Evolutionary conservation across 2,797 vertebrate species (phyloP), one percentile per base, ranked within the genome.

Genomic region (Atherinosoma microstoma): DNA sequence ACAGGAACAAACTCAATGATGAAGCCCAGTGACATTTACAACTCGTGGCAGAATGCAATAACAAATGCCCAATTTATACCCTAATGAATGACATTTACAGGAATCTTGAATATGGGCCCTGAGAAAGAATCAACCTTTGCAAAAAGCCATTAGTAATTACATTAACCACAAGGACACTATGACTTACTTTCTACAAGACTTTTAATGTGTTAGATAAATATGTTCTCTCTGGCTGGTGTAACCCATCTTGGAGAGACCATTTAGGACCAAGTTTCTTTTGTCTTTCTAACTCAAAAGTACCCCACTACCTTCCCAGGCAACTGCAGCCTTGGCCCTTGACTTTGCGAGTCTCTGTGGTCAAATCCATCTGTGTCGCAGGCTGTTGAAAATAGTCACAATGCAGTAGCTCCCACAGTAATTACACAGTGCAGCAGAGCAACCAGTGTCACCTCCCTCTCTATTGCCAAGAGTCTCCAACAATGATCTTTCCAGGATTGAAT

Each of bases 371-470:
- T 92, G 92, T 93, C 88, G 77, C 88, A 90, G 91, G 82, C 78
- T 86, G 90, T 94, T 93, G 79, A 92, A 94, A 95, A 93, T 94
- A 94, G 93, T 90, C 92, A 93, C 93, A 94, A 95, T 94, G 85
- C 92, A 92, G 92, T 90, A 87, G 91, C 90, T 89, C 87, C 86
- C 89, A 73, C 84, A 80, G 87, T 95, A 94, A 95, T 95, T 94
- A 92, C 90, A 94, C 91, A 85, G 85, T 90, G 86, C 91, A 90
- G 83, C 67, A 78, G 84, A 93, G 90, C 91, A 94, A 84, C 87
- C 90, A 74, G 90, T 93, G 93, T 93, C 94, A 93, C 93, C 92
- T 94, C 93, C 94, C 89, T 92, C 73, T 86, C 74, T 78, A 30
- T 64, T 84, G 88, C 90, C 91, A 93, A 86, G 79, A 87, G 76